Percentiles rank a stretch among this genome's conserved stretches.
Conservation (phyloP, 2,888 invertebrate genomes). For the Chouioia cunea region DNA sequence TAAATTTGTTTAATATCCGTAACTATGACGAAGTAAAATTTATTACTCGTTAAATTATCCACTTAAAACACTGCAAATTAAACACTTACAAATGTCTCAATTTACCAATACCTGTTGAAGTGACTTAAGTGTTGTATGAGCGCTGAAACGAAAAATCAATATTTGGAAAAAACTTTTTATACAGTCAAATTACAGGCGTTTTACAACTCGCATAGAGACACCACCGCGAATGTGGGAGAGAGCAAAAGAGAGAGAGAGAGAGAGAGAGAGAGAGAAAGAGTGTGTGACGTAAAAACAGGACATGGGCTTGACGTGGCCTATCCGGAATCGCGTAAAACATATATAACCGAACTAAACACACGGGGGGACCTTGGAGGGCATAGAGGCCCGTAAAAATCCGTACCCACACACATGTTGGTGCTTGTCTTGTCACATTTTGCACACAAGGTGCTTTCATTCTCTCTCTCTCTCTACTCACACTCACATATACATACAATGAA, state of each 20-base stretch:
- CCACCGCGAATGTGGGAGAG: neutral
- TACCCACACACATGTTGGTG: slow-evolving; percentile 43
- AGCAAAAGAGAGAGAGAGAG: neutral
- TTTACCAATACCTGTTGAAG: no score
- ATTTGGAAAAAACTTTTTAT: slow-evolving; percentile 31
- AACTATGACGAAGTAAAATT: no score
- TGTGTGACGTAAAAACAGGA: slow-evolving; percentile 26
- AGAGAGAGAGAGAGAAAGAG: neutral
- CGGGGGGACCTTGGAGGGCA: slow-evolving; percentile 47
- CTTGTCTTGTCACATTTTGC: slow-evolving; percentile 28
- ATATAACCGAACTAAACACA: slow-evolving; percentile 54
- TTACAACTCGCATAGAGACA: slow-evolving; percentile 22
- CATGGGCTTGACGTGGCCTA: neutral
- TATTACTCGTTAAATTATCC: no score
- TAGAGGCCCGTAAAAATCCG: slow-evolving; percentile 44
- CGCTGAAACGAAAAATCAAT: neutral
- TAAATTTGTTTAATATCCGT: no score
- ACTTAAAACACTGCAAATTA: no score
- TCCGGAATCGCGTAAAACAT: slow-evolving; percentile 50
- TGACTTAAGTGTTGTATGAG: no score
- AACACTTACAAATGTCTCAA: no score
- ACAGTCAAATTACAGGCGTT: slow-evolving; percentile 33
- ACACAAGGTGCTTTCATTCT: slow-evolving; percentile 25
- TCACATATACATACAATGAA: slow-evolving; percentile 26
- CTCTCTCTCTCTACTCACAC: slow-evolving; percentile 40